These are phyloP conservation scores for Trisateles emortualis DNA, from an alignment of 2,888 invertebrate species.

Conservation along the genomic window DNA sequence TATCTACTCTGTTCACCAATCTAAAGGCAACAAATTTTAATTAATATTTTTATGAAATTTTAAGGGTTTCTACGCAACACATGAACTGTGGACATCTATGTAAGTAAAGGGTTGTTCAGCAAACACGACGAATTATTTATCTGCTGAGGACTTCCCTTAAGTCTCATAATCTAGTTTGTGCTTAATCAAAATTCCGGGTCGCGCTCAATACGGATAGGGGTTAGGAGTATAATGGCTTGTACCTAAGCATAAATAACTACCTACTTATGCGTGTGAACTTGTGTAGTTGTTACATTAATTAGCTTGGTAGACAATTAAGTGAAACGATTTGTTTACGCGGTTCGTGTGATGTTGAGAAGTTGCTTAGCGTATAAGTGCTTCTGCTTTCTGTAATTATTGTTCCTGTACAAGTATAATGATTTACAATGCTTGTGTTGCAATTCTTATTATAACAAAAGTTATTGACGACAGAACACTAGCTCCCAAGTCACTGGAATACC, in stretches of 20 bases:
- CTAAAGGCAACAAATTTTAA: too few relatives aligned
- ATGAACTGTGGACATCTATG: neutral
- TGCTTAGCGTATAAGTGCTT: neutral
- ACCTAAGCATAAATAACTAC: slow-evolving; percentile 64
- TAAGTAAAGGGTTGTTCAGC: neutral
- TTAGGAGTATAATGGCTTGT: slow-evolving; percentile 59
- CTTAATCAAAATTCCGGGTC: slow-evolving; percentile 83
- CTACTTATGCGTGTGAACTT: slow-evolving; percentile 42
- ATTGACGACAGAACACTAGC: too few relatives aligned
- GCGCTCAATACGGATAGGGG: slow-evolving; percentile 68
- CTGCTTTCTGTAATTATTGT: neutral
- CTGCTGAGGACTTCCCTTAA: slow-evolving; percentile 8
- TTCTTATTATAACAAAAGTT: too few relatives aligned
- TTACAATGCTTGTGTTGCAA: too few relatives aligned
- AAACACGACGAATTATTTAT: slow-evolving; percentile 2
- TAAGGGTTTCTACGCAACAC: neutral
- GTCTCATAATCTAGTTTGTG: slow-evolving; percentile 75
- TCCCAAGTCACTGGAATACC: too few relatives aligned
- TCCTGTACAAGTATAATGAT: neutral
- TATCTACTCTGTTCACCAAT: too few relatives aligned
- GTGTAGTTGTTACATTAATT: slow-evolving; percentile 43
- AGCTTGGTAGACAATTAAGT: slow-evolving; percentile 47
- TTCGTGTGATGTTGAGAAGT: slow-evolving; percentile 15
- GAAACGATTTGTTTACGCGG: slow-evolving; percentile 47
- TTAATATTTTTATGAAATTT: too few relatives aligned